phyloP scores from a whole-genome alignment of 2,113 vertebrate species.

The Ochotona curzoniae region DNA sequence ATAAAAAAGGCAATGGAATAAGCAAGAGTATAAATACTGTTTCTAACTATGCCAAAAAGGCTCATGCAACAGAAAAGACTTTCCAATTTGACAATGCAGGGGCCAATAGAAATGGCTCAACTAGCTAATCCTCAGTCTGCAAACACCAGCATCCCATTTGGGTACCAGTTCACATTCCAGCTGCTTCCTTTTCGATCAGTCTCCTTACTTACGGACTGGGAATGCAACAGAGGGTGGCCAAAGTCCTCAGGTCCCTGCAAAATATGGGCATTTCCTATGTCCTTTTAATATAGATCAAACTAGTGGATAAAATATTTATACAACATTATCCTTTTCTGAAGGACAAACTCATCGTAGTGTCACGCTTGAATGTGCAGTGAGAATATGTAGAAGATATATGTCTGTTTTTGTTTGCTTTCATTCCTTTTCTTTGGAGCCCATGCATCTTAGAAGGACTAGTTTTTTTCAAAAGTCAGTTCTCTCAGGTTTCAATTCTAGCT shows the following conservation, averaged over 20 bases:
- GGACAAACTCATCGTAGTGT: not conserved
- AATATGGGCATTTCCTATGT: not conserved
- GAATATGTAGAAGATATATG: not conserved
- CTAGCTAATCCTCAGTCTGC: no score
- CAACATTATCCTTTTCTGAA: not conserved
- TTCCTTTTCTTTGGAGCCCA: not conserved
- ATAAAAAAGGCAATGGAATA: not conserved
- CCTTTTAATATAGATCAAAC: not conserved
- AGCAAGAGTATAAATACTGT: not conserved
- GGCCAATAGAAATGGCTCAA: not conserved
- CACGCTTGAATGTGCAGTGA: not conserved
- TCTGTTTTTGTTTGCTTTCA: slow-evolving; percentile 26
- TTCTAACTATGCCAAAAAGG: not conserved
- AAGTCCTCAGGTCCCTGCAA: no score
- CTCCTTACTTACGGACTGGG: no score
- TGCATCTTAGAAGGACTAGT: not conserved
- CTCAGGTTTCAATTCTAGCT: not conserved
- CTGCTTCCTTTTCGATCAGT: no score
- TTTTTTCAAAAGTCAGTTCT: not conserved
- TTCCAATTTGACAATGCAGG: not conserved
- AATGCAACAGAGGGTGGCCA: no score
- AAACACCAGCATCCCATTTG: no score
- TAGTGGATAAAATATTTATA: not conserved
- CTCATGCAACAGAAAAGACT: not conserved
- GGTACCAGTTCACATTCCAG: no score